A percentile compares a stretch with the other conserved stretches of the same genome.
These are phyloP conservation scores for Empidonax alnorum DNA, from an alignment of 2,113 vertebrate genomes.

Conservation along the genomic window DNA sequence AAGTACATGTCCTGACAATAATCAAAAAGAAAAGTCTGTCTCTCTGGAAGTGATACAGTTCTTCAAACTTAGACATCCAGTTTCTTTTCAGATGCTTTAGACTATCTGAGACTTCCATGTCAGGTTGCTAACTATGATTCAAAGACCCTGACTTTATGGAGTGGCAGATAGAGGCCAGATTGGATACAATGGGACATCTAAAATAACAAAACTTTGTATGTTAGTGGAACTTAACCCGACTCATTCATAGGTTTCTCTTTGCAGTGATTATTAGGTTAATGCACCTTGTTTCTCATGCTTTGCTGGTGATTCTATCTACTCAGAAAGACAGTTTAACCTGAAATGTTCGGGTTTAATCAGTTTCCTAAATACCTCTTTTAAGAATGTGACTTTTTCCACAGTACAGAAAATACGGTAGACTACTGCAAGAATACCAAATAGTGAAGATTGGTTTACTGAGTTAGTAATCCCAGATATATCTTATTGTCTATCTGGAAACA, in stretches of 20 bases:
- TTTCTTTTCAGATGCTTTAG: not conserved
- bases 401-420: not conserved
- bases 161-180: not conserved
- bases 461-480: not conserved
- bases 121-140: not conserved
- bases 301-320: not conserved
- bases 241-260: not conserved
- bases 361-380: not conserved
- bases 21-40: not conserved
- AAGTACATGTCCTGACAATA: not conserved
- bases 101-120: not conserved
- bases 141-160: not conserved
- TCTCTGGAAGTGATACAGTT: not conserved
- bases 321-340: not conserved
- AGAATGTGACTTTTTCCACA: not conserved
- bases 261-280: not conserved
- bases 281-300: not conserved
- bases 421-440: not conserved
- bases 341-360: not conserved
- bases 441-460: not conserved
- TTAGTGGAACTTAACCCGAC: not conserved
- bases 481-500: not conserved
- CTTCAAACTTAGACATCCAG: not conserved
- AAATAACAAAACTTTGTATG: not conserved
- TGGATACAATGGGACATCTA: not conserved